These are phyloP conservation scores for Zenarchopterus dispar DNA, from an alignment of 2,797 vertebrate species.

Conservation along the genomic window DNA sequence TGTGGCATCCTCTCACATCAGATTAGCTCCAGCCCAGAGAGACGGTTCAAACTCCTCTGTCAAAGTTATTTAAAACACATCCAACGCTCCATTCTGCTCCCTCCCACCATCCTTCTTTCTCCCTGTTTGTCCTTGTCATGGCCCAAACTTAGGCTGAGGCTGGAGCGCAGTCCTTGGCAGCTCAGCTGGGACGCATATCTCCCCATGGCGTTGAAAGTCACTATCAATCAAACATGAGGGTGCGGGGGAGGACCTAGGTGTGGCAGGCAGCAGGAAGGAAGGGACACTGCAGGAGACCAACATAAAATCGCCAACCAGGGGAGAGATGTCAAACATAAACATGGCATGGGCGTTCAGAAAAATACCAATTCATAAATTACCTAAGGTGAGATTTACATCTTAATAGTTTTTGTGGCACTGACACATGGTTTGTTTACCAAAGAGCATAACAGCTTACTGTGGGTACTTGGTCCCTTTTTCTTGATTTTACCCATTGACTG, in stretches of 20 bases:
- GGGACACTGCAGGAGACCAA: slow-evolving; percentile 43
- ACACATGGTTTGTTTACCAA: too few relatives aligned
- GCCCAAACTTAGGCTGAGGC: slow-evolving; percentile 62
- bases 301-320: slow-evolving; percentile 47
- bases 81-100: slow-evolving; percentile 49
- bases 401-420: too few relatives aligned
- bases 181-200: slow-evolving; percentile 67
- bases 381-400: too few relatives aligned
- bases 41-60: slow-evolving; percentile 81
- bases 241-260: slow-evolving; percentile 60
- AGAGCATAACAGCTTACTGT: slow-evolving; percentile 6
- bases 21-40: slow-evolving; percentile 81
- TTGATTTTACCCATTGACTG: not conserved
- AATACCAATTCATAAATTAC: too few relatives aligned
- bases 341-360: slow-evolving; percentile 40
- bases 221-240: slow-evolving; percentile 76
- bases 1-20: slow-evolving; percentile 83
- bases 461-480: slow-evolving; percentile 12
- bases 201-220: slow-evolving; percentile 71
- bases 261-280: slow-evolving; percentile 66
- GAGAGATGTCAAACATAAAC: slow-evolving; percentile 47
- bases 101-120: slow-evolving; percentile 64
- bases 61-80: slow-evolving; percentile 85
- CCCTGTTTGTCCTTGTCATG: slow-evolving; percentile 71
- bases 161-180: slow-evolving; percentile 39